These are phyloP conservation scores for Desoria tigrina DNA, from an alignment of 2,888 invertebrate species.

Conservation along the genomic window DNA sequence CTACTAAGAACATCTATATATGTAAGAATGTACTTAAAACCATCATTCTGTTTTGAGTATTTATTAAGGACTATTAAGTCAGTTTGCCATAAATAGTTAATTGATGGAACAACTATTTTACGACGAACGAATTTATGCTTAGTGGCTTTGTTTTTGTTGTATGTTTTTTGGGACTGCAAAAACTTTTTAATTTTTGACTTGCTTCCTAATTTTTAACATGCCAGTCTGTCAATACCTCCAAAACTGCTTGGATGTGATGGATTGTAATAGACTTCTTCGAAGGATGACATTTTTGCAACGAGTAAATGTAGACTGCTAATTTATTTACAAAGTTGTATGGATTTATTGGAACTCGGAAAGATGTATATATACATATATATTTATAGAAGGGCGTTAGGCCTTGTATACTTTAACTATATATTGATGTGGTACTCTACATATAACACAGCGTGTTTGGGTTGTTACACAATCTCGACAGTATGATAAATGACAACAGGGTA, in stretches of 20 bases:
- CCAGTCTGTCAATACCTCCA: slow-evolving; percentile 11
- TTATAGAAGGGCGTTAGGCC: too few species aligned
- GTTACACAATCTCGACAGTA: neutral
- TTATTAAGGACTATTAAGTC: slow-evolving; percentile 27
- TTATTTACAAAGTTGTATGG: neutral
- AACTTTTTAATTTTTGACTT: neutral
- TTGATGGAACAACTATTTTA: slow-evolving; percentile 2
- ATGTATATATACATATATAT: too few species aligned
- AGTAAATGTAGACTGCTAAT: neutral
- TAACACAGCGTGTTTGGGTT: neutral
- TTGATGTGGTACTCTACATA: neutral
- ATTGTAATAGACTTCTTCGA: neutral
- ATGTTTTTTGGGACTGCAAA: neutral
- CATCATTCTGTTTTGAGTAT: slow-evolving; percentile 24
- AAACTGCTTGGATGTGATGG: slow-evolving; percentile 14
- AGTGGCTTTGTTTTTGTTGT: slow-evolving; percentile 1
- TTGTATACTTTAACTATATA: slow-evolving; percentile 3
- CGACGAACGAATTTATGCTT: neutral
- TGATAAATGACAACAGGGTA: slow-evolving; percentile 8
- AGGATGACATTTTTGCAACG: neutral
- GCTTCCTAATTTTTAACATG: neutral
- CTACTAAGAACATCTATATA: slow-evolving; percentile 42
- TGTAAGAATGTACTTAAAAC: slow-evolving; percentile 32
- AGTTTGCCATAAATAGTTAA: slow-evolving; percentile 29
- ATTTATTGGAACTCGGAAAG: neutral